These are phyloP conservation scores for Micronycteris hirsuta DNA, from an alignment of 2,113 vertebrate genomes.

Conservation along the genomic window DNA sequence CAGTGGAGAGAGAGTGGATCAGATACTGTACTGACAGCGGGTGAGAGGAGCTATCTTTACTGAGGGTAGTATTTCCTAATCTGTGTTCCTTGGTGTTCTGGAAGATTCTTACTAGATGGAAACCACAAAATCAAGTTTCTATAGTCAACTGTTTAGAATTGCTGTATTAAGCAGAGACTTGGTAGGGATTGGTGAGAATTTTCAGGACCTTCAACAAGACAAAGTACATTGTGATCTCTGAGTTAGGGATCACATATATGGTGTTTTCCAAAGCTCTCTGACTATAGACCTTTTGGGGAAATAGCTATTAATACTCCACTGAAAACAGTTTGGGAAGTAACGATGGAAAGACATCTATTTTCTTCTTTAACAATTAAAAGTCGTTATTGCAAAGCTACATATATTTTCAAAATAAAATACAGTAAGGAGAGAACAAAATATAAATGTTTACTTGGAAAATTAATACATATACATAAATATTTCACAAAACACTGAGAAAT, in stretches of 20 bases:
- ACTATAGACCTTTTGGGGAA: not conserved
- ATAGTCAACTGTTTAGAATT: not conserved
- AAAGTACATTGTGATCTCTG: not conserved
- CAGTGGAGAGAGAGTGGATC: not conserved
- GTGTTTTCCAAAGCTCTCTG: slow-evolving; percentile 10
- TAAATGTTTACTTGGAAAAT: not conserved
- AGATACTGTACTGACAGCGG: not conserved
- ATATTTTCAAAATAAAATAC: not conserved
- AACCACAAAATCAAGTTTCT: not conserved
- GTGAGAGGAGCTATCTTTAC: not conserved
- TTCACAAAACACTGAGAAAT: not conserved
- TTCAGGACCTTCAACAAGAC: not conserved
- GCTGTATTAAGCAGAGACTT: not conserved
- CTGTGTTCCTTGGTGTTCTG: not conserved
- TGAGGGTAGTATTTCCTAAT: not conserved
- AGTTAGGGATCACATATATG: not conserved
- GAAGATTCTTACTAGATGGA: not conserved
- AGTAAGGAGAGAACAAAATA: not conserved
- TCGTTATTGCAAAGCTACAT: not conserved
- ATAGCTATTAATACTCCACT: not conserved
- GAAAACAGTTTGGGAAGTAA: not conserved
- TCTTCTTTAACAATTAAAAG: not conserved
- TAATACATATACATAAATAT: not conserved
- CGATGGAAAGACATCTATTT: not conserved
- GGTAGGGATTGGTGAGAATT: not conserved